Evolutionary conservation across 2,113 vertebrate genomes (phyloP).

Genomic region (Maccullochella peelii): DNA sequence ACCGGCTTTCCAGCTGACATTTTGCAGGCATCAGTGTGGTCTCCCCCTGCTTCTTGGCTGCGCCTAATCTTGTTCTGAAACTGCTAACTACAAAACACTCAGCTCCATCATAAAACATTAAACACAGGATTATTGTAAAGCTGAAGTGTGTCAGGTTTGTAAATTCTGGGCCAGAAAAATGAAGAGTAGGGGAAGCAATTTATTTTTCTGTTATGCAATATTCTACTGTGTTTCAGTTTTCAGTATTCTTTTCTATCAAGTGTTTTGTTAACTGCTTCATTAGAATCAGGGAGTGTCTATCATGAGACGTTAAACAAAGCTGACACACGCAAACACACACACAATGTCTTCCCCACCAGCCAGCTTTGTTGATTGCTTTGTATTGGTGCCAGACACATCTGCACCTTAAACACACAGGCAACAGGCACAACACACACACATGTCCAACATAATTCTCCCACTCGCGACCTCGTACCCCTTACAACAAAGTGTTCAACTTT

Average conservation of each 20-base stretch:
- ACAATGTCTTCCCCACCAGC: not conserved
- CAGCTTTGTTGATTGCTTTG: constrained; percentile 39
- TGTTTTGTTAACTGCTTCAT: constrained; percentile 17
- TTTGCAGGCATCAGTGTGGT: constrained; percentile 17
- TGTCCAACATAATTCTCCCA: constrained; percentile 2
- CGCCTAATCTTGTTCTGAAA: not conserved
- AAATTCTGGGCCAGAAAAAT: not conserved
- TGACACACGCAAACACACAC: not conserved
- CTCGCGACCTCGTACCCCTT: not conserved
- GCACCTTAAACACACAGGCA: constrained; percentile 41
- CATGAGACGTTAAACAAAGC: constrained; percentile 41
- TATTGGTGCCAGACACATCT: constrained; percentile 58
- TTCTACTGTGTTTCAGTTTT: not conserved
- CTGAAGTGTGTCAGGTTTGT: constrained; percentile 16
- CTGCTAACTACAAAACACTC: not conserved
- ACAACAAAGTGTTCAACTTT: constrained; percentile 35
- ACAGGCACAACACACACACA: constrained; percentile 7
- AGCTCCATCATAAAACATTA: not conserved
- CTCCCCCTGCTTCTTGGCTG: constrained; percentile 15
- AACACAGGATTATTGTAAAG: not conserved
- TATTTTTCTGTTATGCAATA: not conserved
- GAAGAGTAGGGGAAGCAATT: not conserved
- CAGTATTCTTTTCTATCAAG: not conserved
- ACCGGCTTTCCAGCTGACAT: not conserved
- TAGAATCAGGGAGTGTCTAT: not conserved